Evolutionary conservation across 2,888 invertebrate species (phyloP).

Genomic region (Acleris cristana): DNA sequence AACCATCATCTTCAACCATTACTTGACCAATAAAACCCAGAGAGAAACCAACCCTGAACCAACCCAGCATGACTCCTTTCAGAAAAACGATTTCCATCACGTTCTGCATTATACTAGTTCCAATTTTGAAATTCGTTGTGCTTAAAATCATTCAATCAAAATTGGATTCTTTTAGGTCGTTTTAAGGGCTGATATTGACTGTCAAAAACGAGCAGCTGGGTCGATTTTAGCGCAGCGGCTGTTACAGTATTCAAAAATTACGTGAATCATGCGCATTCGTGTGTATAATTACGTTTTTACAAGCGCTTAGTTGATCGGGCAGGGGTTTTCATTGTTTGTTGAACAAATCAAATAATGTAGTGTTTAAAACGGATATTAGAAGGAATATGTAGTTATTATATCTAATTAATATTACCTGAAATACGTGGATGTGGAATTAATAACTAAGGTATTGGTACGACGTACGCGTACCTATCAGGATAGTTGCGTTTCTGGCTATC

Average conservation of each 20-base stretch:
- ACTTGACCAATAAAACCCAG: conserved; percentile 43
- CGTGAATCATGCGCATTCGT: conserved; percentile 74
- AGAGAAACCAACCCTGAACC: conserved; percentile 47
- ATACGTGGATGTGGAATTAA: no score
- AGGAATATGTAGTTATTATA: no score
- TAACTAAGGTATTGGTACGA: no score
- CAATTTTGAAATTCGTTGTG: conserved; percentile 54
- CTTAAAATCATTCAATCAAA: conserved; percentile 35
- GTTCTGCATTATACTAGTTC: conserved; percentile 56
- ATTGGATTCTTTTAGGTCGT: conserved; percentile 28
- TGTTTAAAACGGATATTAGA: background rate
- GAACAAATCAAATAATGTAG: conserved; percentile 19
- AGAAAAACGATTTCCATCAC: conserved; percentile 50
- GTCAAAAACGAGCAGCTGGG: conserved; percentile 44
- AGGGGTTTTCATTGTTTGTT: conserved; percentile 55
- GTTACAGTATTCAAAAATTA: conserved; percentile 68
- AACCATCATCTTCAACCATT: conserved; percentile 52
- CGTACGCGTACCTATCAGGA: no score
- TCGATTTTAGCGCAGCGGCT: conserved; percentile 55
- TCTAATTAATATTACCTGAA: no score
- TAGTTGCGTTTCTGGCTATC: no score
- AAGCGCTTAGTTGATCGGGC: conserved; percentile 61
- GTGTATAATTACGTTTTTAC: conserved; percentile 74
- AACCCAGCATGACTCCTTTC: conserved; percentile 25
- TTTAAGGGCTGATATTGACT: conserved; percentile 41